Base-by-base conservation (phyloP, 2,797 vertebrate species). In the Hemibagrus guttatus region DNA sequence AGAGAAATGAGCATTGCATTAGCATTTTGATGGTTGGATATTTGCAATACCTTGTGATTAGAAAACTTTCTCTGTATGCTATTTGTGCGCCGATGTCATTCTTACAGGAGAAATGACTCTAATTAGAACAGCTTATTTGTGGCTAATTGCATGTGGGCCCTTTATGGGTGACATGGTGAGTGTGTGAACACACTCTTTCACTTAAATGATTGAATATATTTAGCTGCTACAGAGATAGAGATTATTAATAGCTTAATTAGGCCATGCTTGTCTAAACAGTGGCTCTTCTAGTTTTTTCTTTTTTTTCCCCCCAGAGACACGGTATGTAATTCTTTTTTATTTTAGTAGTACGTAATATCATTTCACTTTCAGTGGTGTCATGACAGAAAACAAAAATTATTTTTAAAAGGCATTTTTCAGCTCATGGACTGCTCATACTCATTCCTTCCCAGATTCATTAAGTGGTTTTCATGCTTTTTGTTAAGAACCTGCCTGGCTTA, bases 51-150 rank as follows among this genome's bases (percentile, higher is more conserved):
- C n/a, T 68, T 16, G 14, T 0, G 28, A 26, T 31, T 26, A 35
- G 14, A 68, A 64, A 66, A 58, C 28, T 66, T 28, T 31, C 39
- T 52, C 61, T 68, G 4, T 21, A 64, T 90, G 81, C 79, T 78
- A 39, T 90, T 80, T 89, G 88, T 92, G 91, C n/a, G 92, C 91
- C 92, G 91, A 91, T 92, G 92, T 88, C 91, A 89, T 90, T 90
- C 91, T 91, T 91, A 92, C 93, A 91, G 92, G 92, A 95, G 93
- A 94, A 95, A 94, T 95, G 92, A 92, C 93, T 93, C 93, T 95
- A 95, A 95, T 95, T 95, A 95, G 93, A 87, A 84, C 81, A 90
- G 90, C 87, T 90, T 93, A 63, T 91, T 84, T 93, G 92, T 88
- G 91, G 93, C 88, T 95, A 94, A 95, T 95, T 94, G 92, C 92